Evolutionary conservation across 23 tunicate species (phyloP).

Genomic region (Corella eumyota): DNA sequence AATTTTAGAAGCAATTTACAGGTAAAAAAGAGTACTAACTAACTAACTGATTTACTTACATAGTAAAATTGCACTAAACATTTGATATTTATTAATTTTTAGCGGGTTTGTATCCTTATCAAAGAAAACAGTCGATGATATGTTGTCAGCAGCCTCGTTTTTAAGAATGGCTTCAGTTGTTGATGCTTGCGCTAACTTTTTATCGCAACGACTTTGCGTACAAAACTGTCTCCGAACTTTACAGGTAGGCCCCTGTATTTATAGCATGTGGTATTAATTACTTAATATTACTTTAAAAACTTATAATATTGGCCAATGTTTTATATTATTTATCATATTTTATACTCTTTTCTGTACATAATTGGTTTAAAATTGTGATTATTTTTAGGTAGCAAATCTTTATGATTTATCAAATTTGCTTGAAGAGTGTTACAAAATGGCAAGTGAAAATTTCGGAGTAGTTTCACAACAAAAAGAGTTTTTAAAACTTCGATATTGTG

Average conservation of each 20-base stretch:
- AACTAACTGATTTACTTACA: not conserved
- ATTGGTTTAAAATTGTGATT: no score
- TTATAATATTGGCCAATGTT: not conserved
- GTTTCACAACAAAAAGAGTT: conserved; percentile 40
- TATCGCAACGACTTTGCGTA: conserved; percentile 8
- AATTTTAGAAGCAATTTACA: conserved; percentile 38
- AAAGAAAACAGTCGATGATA: conserved; percentile 31
- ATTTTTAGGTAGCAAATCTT: conserved; percentile 49
- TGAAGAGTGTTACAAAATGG: conserved; percentile 24
- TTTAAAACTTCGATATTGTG: conserved; percentile 36
- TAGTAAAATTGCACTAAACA: not conserved
- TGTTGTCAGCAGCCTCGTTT: conserved; percentile 52
- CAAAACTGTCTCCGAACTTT: conserved; percentile 46
- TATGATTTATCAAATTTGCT: conserved; percentile 25
- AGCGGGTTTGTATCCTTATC: conserved; percentile 36
- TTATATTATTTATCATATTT: not conserved
- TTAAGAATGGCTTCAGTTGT: conserved; percentile 50
- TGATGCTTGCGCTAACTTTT: conserved; percentile 32
- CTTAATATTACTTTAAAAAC: not conserved
- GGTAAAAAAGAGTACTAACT: conserved; percentile 8
- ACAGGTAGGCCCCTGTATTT: conserved; percentile 17
- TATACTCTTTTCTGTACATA: not conserved
- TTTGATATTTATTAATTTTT: not conserved
- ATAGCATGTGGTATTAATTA: not conserved
- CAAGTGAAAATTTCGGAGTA: conserved; percentile 22